These are phyloP conservation scores for Tiaroga cobitis DNA, from an alignment of 2,797 vertebrate genomes.

Conservation along the genomic window DNA sequence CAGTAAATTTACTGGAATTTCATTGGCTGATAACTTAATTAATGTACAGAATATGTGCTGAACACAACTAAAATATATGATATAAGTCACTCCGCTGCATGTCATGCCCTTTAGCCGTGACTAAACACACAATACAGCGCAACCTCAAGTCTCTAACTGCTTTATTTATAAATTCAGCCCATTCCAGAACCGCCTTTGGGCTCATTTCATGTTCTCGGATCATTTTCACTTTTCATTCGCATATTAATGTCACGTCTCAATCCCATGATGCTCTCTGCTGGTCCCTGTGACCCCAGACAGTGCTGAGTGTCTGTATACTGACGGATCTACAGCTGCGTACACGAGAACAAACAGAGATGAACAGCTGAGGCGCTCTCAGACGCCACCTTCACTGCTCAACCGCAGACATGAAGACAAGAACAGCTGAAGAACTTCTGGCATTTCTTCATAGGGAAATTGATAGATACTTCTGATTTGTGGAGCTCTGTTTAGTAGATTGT, in stretches of 20 bases:
- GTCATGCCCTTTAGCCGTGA: neutral
- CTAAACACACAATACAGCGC: neutral
- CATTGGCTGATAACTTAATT: neutral
- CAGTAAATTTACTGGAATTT: neutral
- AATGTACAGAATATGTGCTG: neutral
- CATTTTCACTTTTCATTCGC: neutral
- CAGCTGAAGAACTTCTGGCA: neutral
- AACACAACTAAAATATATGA: neutral
- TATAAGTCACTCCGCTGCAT: neutral
- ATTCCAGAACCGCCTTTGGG: neutral
- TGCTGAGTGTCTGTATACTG: constrained; percentile 16
- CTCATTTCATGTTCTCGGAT: neutral
- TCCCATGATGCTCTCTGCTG: constrained; percentile 30
- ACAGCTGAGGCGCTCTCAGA: constrained; percentile 4
- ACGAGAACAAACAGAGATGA: constrained; percentile 8
- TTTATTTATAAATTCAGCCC: neutral
- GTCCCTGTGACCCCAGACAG: constrained; percentile 20
- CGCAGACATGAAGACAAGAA: constrained; percentile 4
- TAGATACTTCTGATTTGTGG: neutral
- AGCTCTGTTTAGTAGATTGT: neutral
- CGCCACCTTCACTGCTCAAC: neutral
- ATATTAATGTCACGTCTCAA: constrained; percentile 2
- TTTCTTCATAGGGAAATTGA: neutral
- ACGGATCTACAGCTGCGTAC: constrained; percentile 34
- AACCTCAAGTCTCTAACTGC: neutral